Base-by-base conservation (phyloP, 2,888 invertebrate species). In the Lasioglossum villosulum region DNA sequence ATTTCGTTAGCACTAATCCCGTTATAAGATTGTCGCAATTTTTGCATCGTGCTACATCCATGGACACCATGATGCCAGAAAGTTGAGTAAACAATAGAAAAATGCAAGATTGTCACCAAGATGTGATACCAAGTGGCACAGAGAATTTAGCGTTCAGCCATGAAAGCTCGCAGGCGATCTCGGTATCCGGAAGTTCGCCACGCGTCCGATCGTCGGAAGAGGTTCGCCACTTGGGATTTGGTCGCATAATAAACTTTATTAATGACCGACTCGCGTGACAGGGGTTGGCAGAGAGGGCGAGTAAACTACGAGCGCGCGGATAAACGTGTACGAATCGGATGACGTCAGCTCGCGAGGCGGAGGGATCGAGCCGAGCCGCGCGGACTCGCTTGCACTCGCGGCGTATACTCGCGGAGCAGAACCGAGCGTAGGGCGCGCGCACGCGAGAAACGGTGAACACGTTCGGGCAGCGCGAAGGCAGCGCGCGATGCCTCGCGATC, bases 311-410 rank as follows among this genome's bases (percentile, higher is more conserved):
- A 4, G n/a, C 56, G n/a, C 80, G 80, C 79, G 82, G 71, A 81
- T 79, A 82, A 86, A 84, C 82, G 85, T 82, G 23, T 52, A 86
- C 82, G 89, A 92, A 90, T 89, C 87, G 74, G 83, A 89, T 93
- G 93, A 93, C 93, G 93, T 93, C 93, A 93, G 81, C 89, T 84
- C 85, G 75, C 84, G 88, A 78, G 87, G 85, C 83, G 73, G 78
- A 85, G 56, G 63, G 12, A n/a, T 56, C n/a, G 56, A n/a, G 56
- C 56, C 10, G 56, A 63, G 30, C 72, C 81, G 86, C 70, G 77
- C 78, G 79, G 79, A 81, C 87, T 56, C 56, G 83, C 75, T 75
- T 79, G 78, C 79, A 82, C 79, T 63, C 63, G 70, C 72, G 19
- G 83, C 75, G 76, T 77, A 82, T 77, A 80, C 78, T 52, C 48